Base-by-base conservation (phyloP, 2,113 vertebrate genomes). In the Scartelaos histophorus region DNA sequence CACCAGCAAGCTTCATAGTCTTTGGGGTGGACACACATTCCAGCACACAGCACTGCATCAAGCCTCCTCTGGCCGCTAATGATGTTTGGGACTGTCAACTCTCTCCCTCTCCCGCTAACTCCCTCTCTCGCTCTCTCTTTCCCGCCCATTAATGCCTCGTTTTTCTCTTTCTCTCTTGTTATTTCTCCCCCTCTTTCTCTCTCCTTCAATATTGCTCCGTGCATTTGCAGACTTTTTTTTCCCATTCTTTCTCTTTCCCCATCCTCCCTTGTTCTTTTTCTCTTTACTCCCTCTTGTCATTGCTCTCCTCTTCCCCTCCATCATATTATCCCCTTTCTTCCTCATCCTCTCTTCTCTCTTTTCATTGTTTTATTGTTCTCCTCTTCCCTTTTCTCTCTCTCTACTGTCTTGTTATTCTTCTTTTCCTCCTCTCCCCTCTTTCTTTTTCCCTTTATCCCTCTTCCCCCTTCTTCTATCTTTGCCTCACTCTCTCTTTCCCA, bases 1-100 rank as follows among this genome's bases (percentile, higher is more conserved):
- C 88, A 82, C 84, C 85, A 87, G 84, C 80, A 77, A 85, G 73
- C 84, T 90, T 83, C 73, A 82, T 70, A 82, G 76, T 75, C 71
- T 80, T 87, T 88, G 84, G 51, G 79, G 81, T 82, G 76, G 76
- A 91, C 86, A 88, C 87, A 88, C 80, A 93, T 92, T 93, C 91
- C 91, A 84, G 77, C 80, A 91, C 87, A 90, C 82, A 90, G 89
- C 87, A 79, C 90, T 70, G 84, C 88, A 88, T 87, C 83, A 68
- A 71, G 76, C 79, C 22, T 43, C 86, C 76, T 86, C 87, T 86
- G 68, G 68, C 82, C 89, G 87, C 85, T 94, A 94, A 93, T 94
- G 93, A 94, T 92, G 89, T 85, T 88, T 83, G 90, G 81, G 92
- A 91, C 91, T 91, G 92, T 93, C 93, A 93, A 88, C 88, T 90